Evolutionary conservation across 1,140 invertebrate genomes (phyloP), one percentile per base, ranked within the genome.

Genomic region (Papilio polytes): DNA sequence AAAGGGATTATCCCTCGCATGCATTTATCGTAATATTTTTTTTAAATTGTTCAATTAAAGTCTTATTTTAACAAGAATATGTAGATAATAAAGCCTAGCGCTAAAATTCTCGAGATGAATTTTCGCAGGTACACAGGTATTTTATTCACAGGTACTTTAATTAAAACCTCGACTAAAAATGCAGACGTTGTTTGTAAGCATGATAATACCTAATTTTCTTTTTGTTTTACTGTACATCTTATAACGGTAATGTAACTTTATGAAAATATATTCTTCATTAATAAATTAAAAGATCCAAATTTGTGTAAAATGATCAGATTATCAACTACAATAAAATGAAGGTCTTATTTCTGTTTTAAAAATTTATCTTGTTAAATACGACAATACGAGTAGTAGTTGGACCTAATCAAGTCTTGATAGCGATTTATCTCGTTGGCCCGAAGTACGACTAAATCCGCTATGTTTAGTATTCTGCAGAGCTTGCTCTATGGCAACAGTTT

Each of bases 401-500:
- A 15, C 12, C 22, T 70, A 31, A 70, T 70, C 63, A 70, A 70
- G 3, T 15, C 26, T 70, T 31, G 63, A 70, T 36, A 12, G 36
- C 26, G 26, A 70, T 70, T 70, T 70, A 70, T 70, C 63, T 70
- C 1, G 6, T 26, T 13, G 22, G 13, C 26, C 63, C 13, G 20
- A 63, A 20, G 22, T 13, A 26, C 10, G 12, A 70, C 63, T 70
- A 31, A 15, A 36, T 70, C 26, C 63, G 13, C 3, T 15, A 12
- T 18, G 26, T 36, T 70, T 70, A 70, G 63, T 70, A 70, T 70
- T 70, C 63, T 31, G 63, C 26, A 70, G 26, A 7, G 22, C 26
- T 31, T 70, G 63, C 26, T 70, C 63, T 36, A 70, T 26, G 22
- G 59, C 63, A 70, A 70, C 63, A 31, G 63, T 70, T 70, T 31